Evolutionary conservation across 2,113 vertebrate genomes (phyloP), one percentile per base, ranked within the genome.

Genomic region (Etheostoma cragini): DNA sequence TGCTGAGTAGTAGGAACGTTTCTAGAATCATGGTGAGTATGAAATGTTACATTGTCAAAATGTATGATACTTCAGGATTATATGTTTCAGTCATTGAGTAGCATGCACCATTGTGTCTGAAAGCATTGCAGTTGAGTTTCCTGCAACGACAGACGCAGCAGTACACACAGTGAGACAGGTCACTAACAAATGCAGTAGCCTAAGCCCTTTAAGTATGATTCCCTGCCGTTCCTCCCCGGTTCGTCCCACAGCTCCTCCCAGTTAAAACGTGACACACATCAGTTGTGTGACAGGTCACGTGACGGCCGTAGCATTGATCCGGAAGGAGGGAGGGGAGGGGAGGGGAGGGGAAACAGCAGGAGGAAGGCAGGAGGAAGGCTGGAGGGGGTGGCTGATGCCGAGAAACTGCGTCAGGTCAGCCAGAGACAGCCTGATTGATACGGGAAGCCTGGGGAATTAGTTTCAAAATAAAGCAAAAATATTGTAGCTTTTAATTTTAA

Each of bases 231-330:
- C 85, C 82, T 87, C 85, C 83, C 83, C 77, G 30, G 66, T 82
- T 87, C 77, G 38, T 80, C 74, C 85, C 73, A 74, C 86, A 82
- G 79, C 91, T 90, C 92, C 91, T 92, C 88, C 89, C 82, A 84
- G 87, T 88, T 65, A 92, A 90, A 94, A 93, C 89, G 89, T 94
- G 89, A 91, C 90, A 90, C 89, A 88, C 80, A 91, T 93, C 90
- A 90, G 88, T 88, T 89, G 87, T 86, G 88, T 91, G 94, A 90
- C 91, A 88, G 83, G 87, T 95, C 95, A 95, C 93, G 93, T 95
- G 95, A 94, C 87, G 49, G 76, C 78, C 83, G 73, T 88, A 91
- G 89, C 66, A 91, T 85, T 88, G 87, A 91, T 90, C 81, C 85
- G 90, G 91, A 89, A 86, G 88, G 84, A 87, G 82, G 92, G 84